Evolutionary conservation across 2,888 invertebrate genomes (phyloP).

Genomic region (Apocheima hispidaria): DNA sequence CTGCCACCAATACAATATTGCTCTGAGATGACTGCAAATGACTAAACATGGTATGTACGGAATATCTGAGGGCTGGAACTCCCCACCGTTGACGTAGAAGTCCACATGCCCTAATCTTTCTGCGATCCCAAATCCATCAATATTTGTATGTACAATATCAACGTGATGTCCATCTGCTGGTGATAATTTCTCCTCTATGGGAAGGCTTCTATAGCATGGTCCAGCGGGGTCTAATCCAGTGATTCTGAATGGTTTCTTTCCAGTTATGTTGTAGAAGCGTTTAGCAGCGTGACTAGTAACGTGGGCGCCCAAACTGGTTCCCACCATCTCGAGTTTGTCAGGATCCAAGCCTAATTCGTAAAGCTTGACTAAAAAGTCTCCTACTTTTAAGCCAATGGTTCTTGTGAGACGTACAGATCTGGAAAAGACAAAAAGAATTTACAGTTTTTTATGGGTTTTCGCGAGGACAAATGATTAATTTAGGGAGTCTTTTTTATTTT

Average conservation of each 20-base stretch:
- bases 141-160: conserved; percentile 76
- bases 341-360: conserved; percentile 62
- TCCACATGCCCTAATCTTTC: conserved; percentile 74
- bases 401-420: conserved; percentile 72
- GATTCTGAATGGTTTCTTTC: conserved; percentile 67
- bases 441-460: too few species aligned
- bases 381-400: conserved; percentile 68
- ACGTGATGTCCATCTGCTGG: conserved; percentile 65
- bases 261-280: conserved; percentile 67
- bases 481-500: too few species aligned
- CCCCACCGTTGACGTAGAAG: conserved; percentile 77
- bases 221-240: conserved; percentile 79
- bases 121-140: conserved; percentile 80
- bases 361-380: conserved; percentile 69
- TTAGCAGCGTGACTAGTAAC: conserved; percentile 67
- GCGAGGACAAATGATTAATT: too few species aligned
- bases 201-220: conserved; percentile 71
- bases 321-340: conserved; percentile 70
- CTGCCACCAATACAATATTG: conserved; percentile 76
- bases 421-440: conserved; percentile 42
- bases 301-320: conserved; percentile 75
- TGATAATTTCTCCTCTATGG: conserved; percentile 58
- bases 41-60: conserved; percentile 72
- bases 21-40: conserved; percentile 69
- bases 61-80: conserved; percentile 74